Conservation (phyloP, 2,888 invertebrate genomes). For the Plemyria rubiginata region DNA sequence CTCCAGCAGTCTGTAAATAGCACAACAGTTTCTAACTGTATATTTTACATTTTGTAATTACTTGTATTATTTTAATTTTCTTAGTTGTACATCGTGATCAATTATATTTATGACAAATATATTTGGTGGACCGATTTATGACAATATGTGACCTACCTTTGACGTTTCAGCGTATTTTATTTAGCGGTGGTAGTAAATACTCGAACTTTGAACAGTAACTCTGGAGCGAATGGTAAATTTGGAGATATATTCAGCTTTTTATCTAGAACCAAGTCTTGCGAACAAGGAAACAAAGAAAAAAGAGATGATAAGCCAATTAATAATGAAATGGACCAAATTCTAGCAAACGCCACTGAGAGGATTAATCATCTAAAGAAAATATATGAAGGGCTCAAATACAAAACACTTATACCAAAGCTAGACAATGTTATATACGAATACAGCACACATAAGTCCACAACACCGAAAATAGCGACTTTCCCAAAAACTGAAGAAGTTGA, state of each 20-base stretch:
- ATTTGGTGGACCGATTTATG: no score
- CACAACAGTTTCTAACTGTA: no score
- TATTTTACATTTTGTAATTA: no score
- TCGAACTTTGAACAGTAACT: conserved; percentile 7
- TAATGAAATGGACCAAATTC: conserved; percentile 9
- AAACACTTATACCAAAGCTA: conserved; percentile 3
- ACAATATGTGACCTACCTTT: not conserved
- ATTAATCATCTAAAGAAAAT: conserved; percentile 10
- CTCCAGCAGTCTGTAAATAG: no score
- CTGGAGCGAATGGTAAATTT: conserved; percentile 6
- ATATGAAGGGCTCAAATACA: conserved; percentile 6
- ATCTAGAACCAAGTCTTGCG: not conserved
- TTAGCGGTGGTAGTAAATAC: conserved; percentile 10
- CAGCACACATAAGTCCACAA: not conserved
- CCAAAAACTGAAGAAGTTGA: conserved; percentile 15
- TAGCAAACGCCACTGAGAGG: conserved; percentile 19
- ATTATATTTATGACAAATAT: no score
- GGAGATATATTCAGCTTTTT: conserved; percentile 6
- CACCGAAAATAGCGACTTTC: conserved; percentile 1
- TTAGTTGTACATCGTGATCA: no score
- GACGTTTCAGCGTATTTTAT: conserved; percentile 28
- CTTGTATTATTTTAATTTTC: no score
- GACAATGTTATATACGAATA: conserved; percentile 20
- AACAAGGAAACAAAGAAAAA: conserved; percentile 1
- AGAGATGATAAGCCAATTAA: not conserved